Conservation (phyloP, 2,888 invertebrate species). For the Isoperla grammatica region DNA sequence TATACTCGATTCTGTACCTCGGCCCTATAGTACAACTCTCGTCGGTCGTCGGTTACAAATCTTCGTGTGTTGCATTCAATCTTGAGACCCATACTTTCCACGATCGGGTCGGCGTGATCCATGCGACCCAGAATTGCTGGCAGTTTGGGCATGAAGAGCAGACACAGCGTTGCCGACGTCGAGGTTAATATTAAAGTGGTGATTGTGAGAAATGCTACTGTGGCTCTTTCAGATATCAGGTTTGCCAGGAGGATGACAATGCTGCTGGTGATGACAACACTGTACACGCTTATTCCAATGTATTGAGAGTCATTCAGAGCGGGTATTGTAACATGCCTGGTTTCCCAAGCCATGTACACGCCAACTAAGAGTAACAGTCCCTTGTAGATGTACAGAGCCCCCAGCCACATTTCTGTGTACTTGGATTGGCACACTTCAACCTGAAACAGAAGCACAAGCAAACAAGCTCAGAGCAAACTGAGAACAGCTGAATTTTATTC, state of each 20-base stretch:
- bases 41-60: conserved; percentile 75
- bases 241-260: conserved; percentile 86
- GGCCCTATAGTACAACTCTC: conserved; percentile 77
- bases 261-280: conserved; percentile 81
- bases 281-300: conserved; percentile 89
- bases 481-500: too few species aligned
- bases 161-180: conserved; percentile 78
- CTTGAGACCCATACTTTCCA: conserved; percentile 81
- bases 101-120: conserved; percentile 64
- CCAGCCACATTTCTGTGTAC: conserved; percentile 85
- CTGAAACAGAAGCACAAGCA: conserved; percentile 50
- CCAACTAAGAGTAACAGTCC: conserved; percentile 82
- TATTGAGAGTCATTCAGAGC: conserved; percentile 90
- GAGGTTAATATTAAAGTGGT: conserved; percentile 77
- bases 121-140: conserved; percentile 55
- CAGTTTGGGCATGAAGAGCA: conserved; percentile 83
- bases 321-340: conserved; percentile 84
- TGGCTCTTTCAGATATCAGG: conserved; percentile 74
- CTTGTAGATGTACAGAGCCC: conserved; percentile 85
- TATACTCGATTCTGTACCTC: conserved; percentile 90
- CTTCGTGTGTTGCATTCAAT: conserved; percentile 83
- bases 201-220: conserved; percentile 74
- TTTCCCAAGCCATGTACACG: conserved; percentile 96
- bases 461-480: too few species aligned
- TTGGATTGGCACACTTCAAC: conserved; percentile 84